These are phyloP conservation scores for Petromus typicus DNA, from an alignment of 2,113 vertebrate species.

Conservation along the genomic window DNA sequence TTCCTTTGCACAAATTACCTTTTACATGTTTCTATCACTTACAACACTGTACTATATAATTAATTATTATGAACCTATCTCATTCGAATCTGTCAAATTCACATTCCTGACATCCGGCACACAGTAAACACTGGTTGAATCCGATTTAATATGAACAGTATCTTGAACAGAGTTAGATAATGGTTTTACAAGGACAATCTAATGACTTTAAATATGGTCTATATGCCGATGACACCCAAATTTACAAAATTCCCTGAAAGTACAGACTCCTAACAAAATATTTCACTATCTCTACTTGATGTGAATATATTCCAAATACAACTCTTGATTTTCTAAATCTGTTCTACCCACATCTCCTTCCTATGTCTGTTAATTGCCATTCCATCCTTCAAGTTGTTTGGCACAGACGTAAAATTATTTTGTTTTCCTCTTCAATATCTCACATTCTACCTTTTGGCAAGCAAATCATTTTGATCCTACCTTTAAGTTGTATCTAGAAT, in stretches of 20 bases:
- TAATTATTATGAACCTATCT: neutral
- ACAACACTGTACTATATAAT: neutral
- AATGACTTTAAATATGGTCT: neutral
- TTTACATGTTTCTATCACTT: neutral
- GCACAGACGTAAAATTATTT: neutral
- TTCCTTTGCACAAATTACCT: slow-evolving; percentile 16
- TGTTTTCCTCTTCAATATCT: neutral
- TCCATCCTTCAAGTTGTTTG: neutral
- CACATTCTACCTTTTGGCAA: neutral
- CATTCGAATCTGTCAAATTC: neutral
- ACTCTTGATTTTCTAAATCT: slow-evolving; percentile 12
- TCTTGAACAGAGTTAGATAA: neutral
- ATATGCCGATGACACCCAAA: neutral
- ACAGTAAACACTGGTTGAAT: neutral
- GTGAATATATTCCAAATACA: neutral
- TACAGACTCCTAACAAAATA: neutral
- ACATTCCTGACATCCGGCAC: neutral
- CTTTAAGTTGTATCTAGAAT: neutral
- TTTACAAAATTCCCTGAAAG: slow-evolving; percentile 10
- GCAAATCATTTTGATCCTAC: neutral
- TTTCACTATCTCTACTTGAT: neutral
- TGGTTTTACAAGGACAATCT: neutral
- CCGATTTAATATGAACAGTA: neutral
- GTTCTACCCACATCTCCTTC: neutral
- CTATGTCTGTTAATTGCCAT: neutral